These are phyloP conservation scores for Lutra lutra DNA, from an alignment of 2,797 vertebrate genomes.

Conservation along the genomic window DNA sequence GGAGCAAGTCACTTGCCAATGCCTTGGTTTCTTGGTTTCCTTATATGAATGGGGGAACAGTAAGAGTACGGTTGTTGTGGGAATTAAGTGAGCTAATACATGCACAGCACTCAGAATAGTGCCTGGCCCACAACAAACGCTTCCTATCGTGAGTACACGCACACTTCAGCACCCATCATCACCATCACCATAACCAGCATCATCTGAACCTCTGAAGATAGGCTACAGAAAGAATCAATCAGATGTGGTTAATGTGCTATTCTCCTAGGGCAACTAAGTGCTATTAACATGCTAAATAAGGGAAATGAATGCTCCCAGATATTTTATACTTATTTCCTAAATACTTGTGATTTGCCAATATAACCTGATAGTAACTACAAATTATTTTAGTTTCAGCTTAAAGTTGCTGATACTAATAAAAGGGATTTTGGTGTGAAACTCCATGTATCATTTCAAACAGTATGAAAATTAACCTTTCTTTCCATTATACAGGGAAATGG, in stretches of 20 bases:
- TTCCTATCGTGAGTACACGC: neutral
- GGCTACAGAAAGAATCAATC: neutral
- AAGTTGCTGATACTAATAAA: conserved; percentile 12
- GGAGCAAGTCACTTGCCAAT: neutral
- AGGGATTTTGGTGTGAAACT: neutral
- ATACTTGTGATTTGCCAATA: conserved; percentile 25
- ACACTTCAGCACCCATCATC: neutral
- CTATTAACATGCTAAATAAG: neutral
- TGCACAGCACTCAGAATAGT: neutral
- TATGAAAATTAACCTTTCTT: neutral
- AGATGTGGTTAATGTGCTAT: neutral
- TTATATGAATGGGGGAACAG: neutral
- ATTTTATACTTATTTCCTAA: conserved; percentile 14
- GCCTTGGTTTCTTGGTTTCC: neutral
- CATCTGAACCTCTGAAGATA: neutral
- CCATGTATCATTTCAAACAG: neutral
- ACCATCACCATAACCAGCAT: no score
- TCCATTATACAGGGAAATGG: neutral
- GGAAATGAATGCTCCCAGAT: neutral
- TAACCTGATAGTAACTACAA: neutral
- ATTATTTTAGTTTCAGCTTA: conserved; percentile 40
- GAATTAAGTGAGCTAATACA: neutral
- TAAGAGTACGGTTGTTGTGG: neutral
- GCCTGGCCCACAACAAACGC: neutral
- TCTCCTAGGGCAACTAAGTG: neutral